Percentiles rank a stretch among this genome's conserved stretches.
Conservation (phyloP, 2,113 vertebrate genomes). For the Carettochelys insculpta region DNA sequence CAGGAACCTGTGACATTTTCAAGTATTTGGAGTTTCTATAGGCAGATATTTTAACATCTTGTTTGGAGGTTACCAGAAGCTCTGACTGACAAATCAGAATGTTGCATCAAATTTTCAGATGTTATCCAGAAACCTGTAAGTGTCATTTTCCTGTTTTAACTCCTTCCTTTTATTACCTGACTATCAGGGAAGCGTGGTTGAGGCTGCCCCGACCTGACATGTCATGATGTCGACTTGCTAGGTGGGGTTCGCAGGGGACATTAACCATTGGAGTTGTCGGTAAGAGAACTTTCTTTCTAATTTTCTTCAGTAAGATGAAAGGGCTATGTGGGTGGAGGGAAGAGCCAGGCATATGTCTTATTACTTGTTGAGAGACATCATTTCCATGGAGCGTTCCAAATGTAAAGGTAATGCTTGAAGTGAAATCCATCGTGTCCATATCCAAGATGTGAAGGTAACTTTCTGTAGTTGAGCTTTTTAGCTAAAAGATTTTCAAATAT, state of each 20-base stretch:
- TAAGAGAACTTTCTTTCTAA: slow-evolving; percentile 86
- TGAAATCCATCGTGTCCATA: background rate
- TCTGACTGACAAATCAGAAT: slow-evolving; percentile 75
- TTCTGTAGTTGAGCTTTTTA: background rate
- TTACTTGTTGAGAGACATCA: slow-evolving; percentile 11
- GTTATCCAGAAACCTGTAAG: slow-evolving; percentile 80
- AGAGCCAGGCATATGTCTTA: slow-evolving; percentile 15
- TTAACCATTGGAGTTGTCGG: slow-evolving; percentile 85
- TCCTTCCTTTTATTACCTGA: slow-evolving; percentile 96
- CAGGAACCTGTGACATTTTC: slow-evolving; percentile 51
- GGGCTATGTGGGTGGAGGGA: slow-evolving; percentile 72
- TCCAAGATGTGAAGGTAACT: background rate
- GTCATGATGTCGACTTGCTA: slow-evolving; percentile 88
- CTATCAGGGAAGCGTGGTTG: slow-evolving; percentile 92
- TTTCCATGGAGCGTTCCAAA: slow-evolving; percentile 25
- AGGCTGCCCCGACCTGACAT: slow-evolving; percentile 87
- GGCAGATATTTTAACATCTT: slow-evolving; percentile 49
- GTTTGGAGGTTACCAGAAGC: slow-evolving; percentile 84
- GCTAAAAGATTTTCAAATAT: background rate
- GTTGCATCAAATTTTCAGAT: slow-evolving; percentile 78
- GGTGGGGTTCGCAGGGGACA: slow-evolving; percentile 86
- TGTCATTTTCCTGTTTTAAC: slow-evolving; percentile 88
- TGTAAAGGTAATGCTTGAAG: slow-evolving; percentile 21
- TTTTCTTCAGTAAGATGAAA: slow-evolving; percentile 69
- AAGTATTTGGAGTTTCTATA: slow-evolving; percentile 47